Base-by-base conservation (phyloP, 1,140 invertebrate genomes). In the Drosophila baimaii region DNA sequence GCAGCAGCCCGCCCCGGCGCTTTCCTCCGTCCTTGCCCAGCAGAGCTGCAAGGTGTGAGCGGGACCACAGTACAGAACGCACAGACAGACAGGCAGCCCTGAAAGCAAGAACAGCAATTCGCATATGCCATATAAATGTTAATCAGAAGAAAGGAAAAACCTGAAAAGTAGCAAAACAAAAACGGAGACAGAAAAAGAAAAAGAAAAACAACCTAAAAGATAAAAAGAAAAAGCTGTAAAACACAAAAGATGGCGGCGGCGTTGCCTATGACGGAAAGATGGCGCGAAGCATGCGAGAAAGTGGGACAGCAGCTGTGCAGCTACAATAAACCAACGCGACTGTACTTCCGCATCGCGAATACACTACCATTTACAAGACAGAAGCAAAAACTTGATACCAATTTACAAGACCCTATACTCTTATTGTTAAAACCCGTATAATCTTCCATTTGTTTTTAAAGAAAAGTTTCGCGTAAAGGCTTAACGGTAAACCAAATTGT, bases 291-390 rank as follows among this genome's bases (percentile, higher is more conserved):
- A 59, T 29, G 15, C 56, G 68, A 51, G 29, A 58, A 39, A 79
- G 71, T 63, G 39, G 66, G 62, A 76, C 52, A 77, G 37, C 49
- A 73, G 51, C 70, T 35, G 49, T 33, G 58, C 51, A 84, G 63
- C 37, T 56, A 77, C 46, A 59, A 86, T 75, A 81, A 81, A 54
- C 57, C 31, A 74, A 68, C 63, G 82, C 78, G 78, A 83, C 79
- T 82, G 83, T 77, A 88, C 61, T 82, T 88, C 62, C 79, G 75
- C 43, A 51, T 72, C 58, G 77, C 75, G 80, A 77, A 81, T 65
- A 83, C 76, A 84, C 84, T 88, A 88, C 84, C 84, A 88, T 88
- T 84, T 88, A 84, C 77, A 78, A 70, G 27, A 75, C 74, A 71
- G 66, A n/a, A 73, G 27, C 62, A 56, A 43, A 27, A 81, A 79